phyloP scores from a whole-genome alignment of 2,888 invertebrate species.

The Netelia inedita region DNA sequence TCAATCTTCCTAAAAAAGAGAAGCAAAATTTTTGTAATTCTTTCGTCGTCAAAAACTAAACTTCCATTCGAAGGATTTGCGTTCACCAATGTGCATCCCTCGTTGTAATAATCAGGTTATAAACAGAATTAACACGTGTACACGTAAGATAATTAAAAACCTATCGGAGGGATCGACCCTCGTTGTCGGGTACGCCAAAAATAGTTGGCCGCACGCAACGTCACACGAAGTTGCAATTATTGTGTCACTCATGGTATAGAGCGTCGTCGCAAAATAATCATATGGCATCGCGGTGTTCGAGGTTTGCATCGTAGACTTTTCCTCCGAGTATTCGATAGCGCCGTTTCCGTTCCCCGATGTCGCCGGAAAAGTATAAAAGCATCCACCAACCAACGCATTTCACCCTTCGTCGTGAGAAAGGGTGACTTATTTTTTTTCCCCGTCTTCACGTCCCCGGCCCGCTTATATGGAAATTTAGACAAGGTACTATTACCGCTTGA shows the following conservation, averaged over 20 bases:
- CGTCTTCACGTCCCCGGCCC: neutral
- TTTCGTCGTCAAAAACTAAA: too few relatives aligned
- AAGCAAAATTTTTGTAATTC: too few relatives aligned
- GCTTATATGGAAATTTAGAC: constrained; percentile 15
- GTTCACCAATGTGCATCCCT: too few relatives aligned
- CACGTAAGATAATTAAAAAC: neutral
- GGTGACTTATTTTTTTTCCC: constrained; percentile 8
- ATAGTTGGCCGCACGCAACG: constrained; percentile 29
- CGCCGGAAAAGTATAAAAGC: neutral
- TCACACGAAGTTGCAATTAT: constrained; percentile 50
- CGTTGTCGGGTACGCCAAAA: constrained; percentile 9
- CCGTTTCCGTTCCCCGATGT: constrained; percentile 6
- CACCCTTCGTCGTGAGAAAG: constrained; percentile 6
- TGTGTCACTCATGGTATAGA: constrained; percentile 45
- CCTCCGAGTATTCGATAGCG: constrained; percentile 35
- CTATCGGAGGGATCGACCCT: neutral
- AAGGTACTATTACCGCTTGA: constrained; percentile 21
- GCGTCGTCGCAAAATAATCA: constrained; percentile 52
- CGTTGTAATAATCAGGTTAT: neutral
- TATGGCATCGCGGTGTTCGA: constrained; percentile 36
- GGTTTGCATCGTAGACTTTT: constrained; percentile 19
- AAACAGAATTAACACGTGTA: neutral
- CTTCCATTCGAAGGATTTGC: too few relatives aligned
- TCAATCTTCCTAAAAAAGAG: too few relatives aligned
- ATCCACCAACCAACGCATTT: constrained; percentile 7